Evolutionary conservation across 2,797 vertebrate species (phyloP), one percentile per base, ranked within the genome.

Genomic region (Hyperoplus lanceolatus): DNA sequence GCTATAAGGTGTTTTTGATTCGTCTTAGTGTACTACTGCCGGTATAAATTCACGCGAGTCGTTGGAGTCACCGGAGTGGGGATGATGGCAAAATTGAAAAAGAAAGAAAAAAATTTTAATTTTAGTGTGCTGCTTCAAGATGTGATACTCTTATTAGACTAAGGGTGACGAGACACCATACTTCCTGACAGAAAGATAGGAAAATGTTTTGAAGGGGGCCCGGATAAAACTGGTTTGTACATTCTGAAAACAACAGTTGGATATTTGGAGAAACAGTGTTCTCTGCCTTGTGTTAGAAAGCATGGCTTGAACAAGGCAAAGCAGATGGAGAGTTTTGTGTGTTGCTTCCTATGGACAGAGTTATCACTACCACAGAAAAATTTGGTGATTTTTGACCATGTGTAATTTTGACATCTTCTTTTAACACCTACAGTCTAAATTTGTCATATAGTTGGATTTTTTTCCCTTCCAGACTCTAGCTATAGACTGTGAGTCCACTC

Each of bases 121-220:
- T 64, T 63, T 29, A 77, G 55, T 64, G 48, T 79, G 81, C 93
- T 92, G 93, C 91, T 92, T 95, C 82, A 89, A 86, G 90, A 83
- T 83, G 84, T 84, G 86, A 29, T 29, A 29, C 96, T 96, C 91
- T 92, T 87, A 93, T 95, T 94, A 94, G 90, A 94, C 94, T 87
- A 94, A 94, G 74, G 50, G 53, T 48, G 29, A 29, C 29, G 79
- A 73, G 83, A n/a, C 75, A 14, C 8, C 77, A 36, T 38, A 42
- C 74, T 54, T 58, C 71, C 74, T 79, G 83, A 87, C 84, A 85
- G 76, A 72, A 77, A 88, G 81, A 85, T 81, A 73, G 89, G 51
- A 14, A 85, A 73, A 74, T 82, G 83, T 88, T 85, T 85, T 80
- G 84, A 86, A 87, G 81, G 62, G 39, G 57, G 59, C 60, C 43